Percentiles rank a stretch among this genome's conserved stretches.
These are phyloP conservation scores for Phalacrocorax pelagicus DNA, from an alignment of 2,113 vertebrate genomes.

Conservation along the genomic window DNA sequence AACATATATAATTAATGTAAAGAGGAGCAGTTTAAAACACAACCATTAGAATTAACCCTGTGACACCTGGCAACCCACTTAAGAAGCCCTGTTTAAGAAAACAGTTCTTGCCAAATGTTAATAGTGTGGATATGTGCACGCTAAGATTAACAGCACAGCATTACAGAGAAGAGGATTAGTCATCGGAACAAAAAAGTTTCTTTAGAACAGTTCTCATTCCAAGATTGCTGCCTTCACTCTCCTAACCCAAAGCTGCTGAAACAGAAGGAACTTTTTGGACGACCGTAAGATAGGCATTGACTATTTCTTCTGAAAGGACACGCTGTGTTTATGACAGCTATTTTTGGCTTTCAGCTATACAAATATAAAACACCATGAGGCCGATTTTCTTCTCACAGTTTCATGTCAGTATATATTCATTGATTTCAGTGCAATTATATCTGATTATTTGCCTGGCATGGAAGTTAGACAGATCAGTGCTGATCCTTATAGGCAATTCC, in stretches of 20 bases:
- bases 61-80: background rate
- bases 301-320: background rate
- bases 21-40: background rate
- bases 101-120: background rate
- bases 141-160: conserved; percentile 19
- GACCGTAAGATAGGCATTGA: background rate
- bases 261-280: conserved; percentile 5
- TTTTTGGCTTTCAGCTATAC: conserved; percentile 11
- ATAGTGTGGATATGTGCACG: background rate
- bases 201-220: background rate
- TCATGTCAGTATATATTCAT: background rate
- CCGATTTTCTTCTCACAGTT: background rate
- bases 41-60: background rate
- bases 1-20: background rate
- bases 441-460: conserved; percentile 3
- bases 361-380: background rate
- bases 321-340: background rate
- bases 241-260: background rate
- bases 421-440: conserved; percentile 27
- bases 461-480: background rate
- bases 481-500: background rate
- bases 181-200: conserved; percentile 48
- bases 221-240: background rate
- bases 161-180: conserved; percentile 40
- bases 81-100: background rate